Base-by-base conservation (phyloP, 2,888 invertebrate species). In the Ariolimax columbianus region DNA sequence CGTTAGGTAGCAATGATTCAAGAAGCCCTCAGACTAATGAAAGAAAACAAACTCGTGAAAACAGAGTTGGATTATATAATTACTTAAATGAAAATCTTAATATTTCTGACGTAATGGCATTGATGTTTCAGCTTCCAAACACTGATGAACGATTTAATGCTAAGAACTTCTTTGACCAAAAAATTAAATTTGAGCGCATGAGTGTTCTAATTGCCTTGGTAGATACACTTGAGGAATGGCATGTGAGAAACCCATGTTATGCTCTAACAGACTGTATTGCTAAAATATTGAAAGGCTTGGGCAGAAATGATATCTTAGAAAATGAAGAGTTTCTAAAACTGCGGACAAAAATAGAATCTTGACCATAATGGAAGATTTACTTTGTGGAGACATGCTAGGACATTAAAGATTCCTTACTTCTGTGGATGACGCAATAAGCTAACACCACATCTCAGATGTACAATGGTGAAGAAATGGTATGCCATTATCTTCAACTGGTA, bases 211-310 rank as follows among this genome's bases (percentile, higher is more conserved):
- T 72, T 40, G 26, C 40, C 26, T 72, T 72, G 38, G 72, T 30
- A 72, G 26, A 72, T 4, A 72, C 72, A 40, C 40, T 72, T 40
- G 40, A 72, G 26, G 72, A 72, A 26, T 72, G 72, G 72, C 40
- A 72, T 40, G 26, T 72, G 7, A 72, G 72, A 40, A 72, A 72
- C 40, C 40, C 72, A 72, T 23, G 40, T 72, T 40, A 4, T 72
- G 38, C n/a, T 3, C 0, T 72, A 40, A 72, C 17, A 40, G 40
- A 72, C 40, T 40, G 40, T 19, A 40, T 72, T 26, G 11, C 40
- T 7, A 72, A 4, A 23, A 72, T 72, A 7, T 40, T 72, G 26
- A 40, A 40, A 4, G 38, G 26, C n/a, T 7, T 38, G 38, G 3
- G 26, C 38, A 72, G 40, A 72, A 26, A 23, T 72, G 40, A 40